phyloP scores from a whole-genome alignment of 1,140 invertebrate genomes.

The Oppia nitens region DNA sequence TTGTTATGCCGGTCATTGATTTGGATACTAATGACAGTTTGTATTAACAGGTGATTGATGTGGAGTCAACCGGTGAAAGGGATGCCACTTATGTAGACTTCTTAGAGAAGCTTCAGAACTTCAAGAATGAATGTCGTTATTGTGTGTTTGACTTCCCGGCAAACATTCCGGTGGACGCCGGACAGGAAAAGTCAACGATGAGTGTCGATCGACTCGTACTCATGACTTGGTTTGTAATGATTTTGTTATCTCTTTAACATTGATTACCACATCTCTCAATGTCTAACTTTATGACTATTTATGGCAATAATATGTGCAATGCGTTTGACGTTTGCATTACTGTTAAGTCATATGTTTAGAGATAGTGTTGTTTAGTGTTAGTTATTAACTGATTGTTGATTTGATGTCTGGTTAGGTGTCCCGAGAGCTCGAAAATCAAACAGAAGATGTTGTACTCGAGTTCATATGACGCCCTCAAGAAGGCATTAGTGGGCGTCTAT shows the following conservation, averaged over 20 bases:
- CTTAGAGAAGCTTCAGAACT: constrained; percentile 72
- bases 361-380: background rate
- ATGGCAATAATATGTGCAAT: too few relatives aligned
- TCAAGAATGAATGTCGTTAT: constrained; percentile 58
- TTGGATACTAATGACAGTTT: background rate
- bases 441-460: constrained; percentile 99
- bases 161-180: constrained; percentile 23
- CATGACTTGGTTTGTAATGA: constrained; percentile 74
- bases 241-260: background rate
- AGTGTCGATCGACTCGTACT: constrained; percentile 51
- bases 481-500: constrained; percentile 82
- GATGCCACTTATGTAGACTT: constrained; percentile 76
- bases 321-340: too few relatives aligned
- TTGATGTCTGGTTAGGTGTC: constrained; percentile 58
- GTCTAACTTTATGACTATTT: background rate
- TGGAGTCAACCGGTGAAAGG: constrained; percentile 37
- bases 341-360: background rate
- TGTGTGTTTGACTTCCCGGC: constrained; percentile 69
- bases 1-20: background rate
- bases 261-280: background rate
- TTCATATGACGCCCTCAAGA: constrained; percentile 89
- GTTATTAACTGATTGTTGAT: constrained; percentile 12
- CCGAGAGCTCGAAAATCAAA: constrained; percentile 88
- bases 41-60: constrained; percentile 23
- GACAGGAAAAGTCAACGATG: constrained; percentile 22